phyloP scores from a whole-genome alignment of 2,113 vertebrate genomes.

The Ochotona curzoniae region DNA sequence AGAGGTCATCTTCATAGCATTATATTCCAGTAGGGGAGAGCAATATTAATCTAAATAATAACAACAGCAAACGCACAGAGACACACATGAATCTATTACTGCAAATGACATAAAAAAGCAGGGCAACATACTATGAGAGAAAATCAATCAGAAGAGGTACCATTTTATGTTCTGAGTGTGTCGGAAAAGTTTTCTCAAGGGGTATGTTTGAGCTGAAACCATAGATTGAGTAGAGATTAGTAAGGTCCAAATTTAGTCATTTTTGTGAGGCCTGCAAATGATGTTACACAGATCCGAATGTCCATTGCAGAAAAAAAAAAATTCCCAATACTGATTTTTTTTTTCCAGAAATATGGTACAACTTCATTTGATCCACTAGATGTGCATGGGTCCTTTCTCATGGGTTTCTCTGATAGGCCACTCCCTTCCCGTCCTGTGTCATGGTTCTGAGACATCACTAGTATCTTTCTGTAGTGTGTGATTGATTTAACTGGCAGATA shows the following conservation, averaged over 20 bases:
- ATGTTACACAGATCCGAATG: too few species aligned
- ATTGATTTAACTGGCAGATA: neutral
- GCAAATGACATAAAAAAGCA: neutral
- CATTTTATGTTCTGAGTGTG: neutral
- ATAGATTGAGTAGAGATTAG: neutral
- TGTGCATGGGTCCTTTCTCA: fast-evolving
- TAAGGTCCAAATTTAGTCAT: neutral
- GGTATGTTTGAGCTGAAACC: neutral
- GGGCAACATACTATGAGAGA: too few species aligned
- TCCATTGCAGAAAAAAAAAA: too few species aligned
- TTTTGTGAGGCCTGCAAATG: too few species aligned
- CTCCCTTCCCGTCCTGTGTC: neutral
- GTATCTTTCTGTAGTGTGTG: neutral
- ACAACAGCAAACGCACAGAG: neutral
- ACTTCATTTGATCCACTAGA: neutral
- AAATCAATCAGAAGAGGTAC: fast-evolving
- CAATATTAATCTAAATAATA: neutral
- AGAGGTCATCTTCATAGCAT: neutral
- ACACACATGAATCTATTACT: neutral
- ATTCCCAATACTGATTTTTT: too few species aligned
- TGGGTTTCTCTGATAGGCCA: neutral
- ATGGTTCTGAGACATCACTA: neutral
- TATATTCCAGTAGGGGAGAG: neutral
- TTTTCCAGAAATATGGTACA: neutral
- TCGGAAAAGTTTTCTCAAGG: neutral